Evolutionary conservation across 2,113 vertebrate genomes (phyloP), one percentile per base, ranked within the genome.

Genomic region (Neopipo cinnamomea): DNA sequence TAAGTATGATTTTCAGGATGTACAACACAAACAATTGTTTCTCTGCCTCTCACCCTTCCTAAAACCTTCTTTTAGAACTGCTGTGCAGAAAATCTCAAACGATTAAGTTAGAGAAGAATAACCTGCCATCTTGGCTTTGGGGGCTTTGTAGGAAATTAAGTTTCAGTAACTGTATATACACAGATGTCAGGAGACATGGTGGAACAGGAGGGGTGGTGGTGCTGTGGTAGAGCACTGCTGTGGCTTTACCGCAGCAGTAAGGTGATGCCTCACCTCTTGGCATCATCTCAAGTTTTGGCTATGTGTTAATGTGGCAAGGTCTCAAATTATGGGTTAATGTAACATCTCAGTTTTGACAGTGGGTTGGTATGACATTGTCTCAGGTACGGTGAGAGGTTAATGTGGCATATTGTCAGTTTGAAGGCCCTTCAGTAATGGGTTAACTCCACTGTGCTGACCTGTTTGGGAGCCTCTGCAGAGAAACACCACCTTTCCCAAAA

Each of bases 191-290:
- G 37, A 39, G 46, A 30, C 18, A 2, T 0, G 14, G 41, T 5
- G 25, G n/a, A 47, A n/a, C 1, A 30, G 0, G 1, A 12, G 56
- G 41, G 14, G 8, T 47, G 23, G 6, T 3, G 55, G 20, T 2
- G 8, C 65, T 5, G 42, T 7, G n/a, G 14, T 0, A 6, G 61
- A 47, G 33, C 33, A 37, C 33, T 1, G 6, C 30, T 41, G 77
- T 6, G 16, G 39, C 35, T 30, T 33, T 8, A 24, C 59, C 27
- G 68, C 77, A 37, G 91, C 50, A 52, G 75, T 20, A 13, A 41
- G 55, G 71, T 42, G 84, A 55, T 14, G 30, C 70, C 81, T 72
- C 44, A 33, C 39, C 35, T 58, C 42, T 17, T 14, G 52, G 62
- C 41, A 22, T 14, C 9, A 0, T 16, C 44, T 28, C 33, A 83